phyloP scores from a whole-genome alignment of 2,888 invertebrate species.

The Sylvicola cinctus region DNA sequence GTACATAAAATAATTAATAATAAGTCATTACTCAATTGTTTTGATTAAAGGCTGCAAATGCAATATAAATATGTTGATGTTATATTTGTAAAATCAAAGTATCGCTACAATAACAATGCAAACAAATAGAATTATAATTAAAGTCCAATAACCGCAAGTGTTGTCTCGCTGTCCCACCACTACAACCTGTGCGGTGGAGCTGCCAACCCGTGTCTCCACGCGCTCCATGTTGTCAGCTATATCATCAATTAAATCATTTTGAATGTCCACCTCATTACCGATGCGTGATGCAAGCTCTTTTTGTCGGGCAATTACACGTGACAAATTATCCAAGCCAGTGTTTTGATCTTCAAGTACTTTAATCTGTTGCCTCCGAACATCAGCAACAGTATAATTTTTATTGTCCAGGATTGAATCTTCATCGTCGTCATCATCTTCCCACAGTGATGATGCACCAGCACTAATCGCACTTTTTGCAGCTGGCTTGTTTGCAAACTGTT shows the following conservation, averaged over 20 bases:
- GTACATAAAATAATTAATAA: too few species aligned
- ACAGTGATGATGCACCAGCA: constrained; percentile 9
- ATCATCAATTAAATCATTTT: constrained; percentile 66
- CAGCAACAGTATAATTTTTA: constrained; percentile 24
- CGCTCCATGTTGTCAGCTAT: constrained; percentile 49
- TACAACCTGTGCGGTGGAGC: constrained; percentile 43
- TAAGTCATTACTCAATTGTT: too few species aligned
- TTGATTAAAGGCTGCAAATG: too few species aligned
- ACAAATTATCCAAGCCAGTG: constrained; percentile 48
- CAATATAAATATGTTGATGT: background rate
- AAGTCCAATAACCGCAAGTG: constrained; percentile 57
- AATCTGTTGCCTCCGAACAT: constrained; percentile 35
- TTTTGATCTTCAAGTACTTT: constrained; percentile 51
- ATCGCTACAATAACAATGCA: constrained; percentile 38
- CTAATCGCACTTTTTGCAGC: constrained; percentile 6
- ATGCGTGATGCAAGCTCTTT: constrained; percentile 55
- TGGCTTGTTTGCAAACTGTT: constrained; percentile 18
- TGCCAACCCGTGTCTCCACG: constrained; percentile 42
- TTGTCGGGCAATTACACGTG: constrained; percentile 52
- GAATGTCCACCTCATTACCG: constrained; percentile 51
- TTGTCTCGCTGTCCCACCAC: constrained; percentile 44
- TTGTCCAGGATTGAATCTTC: constrained; percentile 20
- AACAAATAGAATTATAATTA: constrained; percentile 45
- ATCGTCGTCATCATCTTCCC: constrained; percentile 17
- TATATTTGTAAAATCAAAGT: constrained; percentile 10